Evolutionary conservation across 2,797 vertebrate species (phyloP).

Genomic region (Cephalopachus bancanus): DNA sequence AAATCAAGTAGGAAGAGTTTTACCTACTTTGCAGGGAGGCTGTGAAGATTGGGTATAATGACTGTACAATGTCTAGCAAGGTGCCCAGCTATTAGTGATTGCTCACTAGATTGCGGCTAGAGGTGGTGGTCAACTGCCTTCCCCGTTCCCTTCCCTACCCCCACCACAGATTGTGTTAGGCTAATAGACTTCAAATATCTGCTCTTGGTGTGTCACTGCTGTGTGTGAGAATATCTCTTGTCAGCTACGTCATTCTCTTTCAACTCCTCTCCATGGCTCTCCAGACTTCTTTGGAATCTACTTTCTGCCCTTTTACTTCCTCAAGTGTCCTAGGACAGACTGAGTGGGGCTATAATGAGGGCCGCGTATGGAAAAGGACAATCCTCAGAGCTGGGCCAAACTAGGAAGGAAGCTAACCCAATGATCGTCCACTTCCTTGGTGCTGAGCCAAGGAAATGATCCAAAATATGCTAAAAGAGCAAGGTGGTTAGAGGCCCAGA

Average conservation of each 20-base stretch:
- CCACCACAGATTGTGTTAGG: neutral
- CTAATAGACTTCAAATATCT: neutral
- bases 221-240: neutral
- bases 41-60: neutral
- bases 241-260: neutral
- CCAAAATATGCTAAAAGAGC: neutral
- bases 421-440: neutral
- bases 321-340: neutral
- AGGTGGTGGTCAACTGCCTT: neutral
- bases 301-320: neutral
- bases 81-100: neutral
- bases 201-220: neutral
- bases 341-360: neutral
- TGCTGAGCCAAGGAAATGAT: neutral
- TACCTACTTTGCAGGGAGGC: neutral
- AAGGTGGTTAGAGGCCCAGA: neutral
- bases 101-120: neutral
- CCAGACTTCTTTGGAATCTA: neutral
- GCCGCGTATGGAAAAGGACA: neutral
- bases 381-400: neutral
- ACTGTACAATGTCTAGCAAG: neutral
- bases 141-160: neutral
- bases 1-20: neutral
- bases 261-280: neutral
- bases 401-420: neutral